A percentile compares a stretch with the other conserved stretches of the same genome.
Evolutionary conservation across 2,888 invertebrate species (phyloP).

Genomic region (Drosophila demipolita): DNA sequence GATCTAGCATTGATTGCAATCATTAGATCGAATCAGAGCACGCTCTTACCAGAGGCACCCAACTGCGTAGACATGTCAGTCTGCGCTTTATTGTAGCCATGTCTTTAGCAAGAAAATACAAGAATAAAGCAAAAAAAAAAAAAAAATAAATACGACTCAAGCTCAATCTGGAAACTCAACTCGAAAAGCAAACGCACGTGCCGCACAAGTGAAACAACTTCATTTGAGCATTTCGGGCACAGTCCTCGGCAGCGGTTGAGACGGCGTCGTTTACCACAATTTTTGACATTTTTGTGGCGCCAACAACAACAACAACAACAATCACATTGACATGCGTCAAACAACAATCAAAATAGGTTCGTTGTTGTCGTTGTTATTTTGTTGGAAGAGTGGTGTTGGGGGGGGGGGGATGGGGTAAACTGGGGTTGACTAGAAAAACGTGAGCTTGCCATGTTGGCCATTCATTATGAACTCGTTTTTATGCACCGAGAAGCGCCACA

Average conservation of each 20-base stretch:
- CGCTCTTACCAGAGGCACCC: conserved; percentile 60
- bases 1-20: conserved; percentile 49
- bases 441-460: conserved; percentile 74
- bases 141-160: conserved; percentile 21
- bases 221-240: conserved; percentile 67
- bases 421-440: conserved; percentile 62
- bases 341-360: conserved; percentile 76
- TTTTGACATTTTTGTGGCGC: conserved; percentile 79
- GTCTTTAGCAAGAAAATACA: conserved; percentile 29
- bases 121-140: conserved; percentile 24
- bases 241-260: conserved; percentile 31
- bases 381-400: neutral
- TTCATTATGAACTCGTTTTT: conserved; percentile 78
- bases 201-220: conserved; percentile 77
- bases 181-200: conserved; percentile 76
- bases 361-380: conserved; percentile 30
- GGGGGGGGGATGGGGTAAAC: neutral
- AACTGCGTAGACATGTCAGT: conserved; percentile 77
- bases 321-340: conserved; percentile 76
- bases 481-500: conserved; percentile 67
- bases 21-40: conserved; percentile 54
- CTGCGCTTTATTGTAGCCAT: conserved; percentile 56
- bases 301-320: conserved; percentile 59
- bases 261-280: conserved; percentile 71
- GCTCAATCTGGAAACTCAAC: conserved; percentile 51